Conservation (phyloP, 2,888 invertebrate species). For the Lasioglossum marginatum region DNA sequence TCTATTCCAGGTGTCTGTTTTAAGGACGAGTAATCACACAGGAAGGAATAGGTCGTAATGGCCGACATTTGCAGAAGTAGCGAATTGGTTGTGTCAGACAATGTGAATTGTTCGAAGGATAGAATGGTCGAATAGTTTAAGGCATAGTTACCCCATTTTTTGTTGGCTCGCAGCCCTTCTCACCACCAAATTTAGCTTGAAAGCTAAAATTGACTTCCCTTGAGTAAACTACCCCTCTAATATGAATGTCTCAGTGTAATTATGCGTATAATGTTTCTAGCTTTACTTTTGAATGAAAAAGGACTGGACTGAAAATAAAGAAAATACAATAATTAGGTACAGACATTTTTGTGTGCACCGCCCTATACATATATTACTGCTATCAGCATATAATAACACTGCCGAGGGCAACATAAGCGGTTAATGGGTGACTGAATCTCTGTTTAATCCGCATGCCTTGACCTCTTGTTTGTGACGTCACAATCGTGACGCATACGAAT, state of each 20-base stretch:
- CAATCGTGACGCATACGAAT: slow-evolving; percentile 53
- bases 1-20: slow-evolving; percentile 10
- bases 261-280: background rate
- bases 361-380: background rate
- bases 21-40: slow-evolving; percentile 17
- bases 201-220: background rate
- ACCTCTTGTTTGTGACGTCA: slow-evolving; percentile 73
- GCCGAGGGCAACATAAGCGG: slow-evolving; percentile 29
- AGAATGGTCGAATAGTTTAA: background rate
- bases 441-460: slow-evolving; percentile 61
- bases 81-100: background rate
- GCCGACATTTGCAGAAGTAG: slow-evolving; percentile 20
- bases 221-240: background rate
- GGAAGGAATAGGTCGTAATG: slow-evolving; percentile 11
- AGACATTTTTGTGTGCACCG: background rate
- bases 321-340: background rate
- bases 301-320: background rate
- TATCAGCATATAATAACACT: background rate
- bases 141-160: background rate
- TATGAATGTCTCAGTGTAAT: background rate
- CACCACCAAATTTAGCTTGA: background rate
- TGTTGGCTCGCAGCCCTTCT: background rate
- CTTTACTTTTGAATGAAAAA: background rate
- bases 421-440: background rate
- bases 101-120: background rate